Evolutionary conservation across 2,113 vertebrate genomes (phyloP).

Genomic region (Antidorcas marsupialis): DNA sequence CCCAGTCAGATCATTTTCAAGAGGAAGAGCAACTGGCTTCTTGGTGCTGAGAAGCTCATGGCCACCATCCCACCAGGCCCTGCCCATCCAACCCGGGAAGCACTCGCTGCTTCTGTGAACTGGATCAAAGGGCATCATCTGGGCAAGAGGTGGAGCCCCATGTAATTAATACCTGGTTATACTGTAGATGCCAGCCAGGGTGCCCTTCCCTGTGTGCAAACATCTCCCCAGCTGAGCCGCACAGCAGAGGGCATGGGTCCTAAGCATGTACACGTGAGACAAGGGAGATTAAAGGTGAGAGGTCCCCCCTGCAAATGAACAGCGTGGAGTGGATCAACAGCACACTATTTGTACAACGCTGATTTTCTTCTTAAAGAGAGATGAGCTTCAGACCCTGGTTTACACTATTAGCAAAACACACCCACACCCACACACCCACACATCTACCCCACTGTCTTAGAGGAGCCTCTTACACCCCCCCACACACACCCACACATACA

Average conservation of each 20-base stretch:
- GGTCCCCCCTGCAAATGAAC: not conserved
- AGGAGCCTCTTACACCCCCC: slow-evolving; percentile 45
- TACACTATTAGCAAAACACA: slow-evolving; percentile 47
- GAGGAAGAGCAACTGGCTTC: not conserved
- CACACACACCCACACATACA: not conserved
- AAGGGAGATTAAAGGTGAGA: not conserved
- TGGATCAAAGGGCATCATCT: slow-evolving; percentile 39
- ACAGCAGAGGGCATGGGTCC: not conserved
- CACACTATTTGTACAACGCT: not conserved
- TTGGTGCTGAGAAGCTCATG: not conserved
- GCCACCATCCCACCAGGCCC: not conserved
- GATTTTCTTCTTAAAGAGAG: slow-evolving; percentile 27
- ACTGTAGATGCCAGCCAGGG: not conserved
- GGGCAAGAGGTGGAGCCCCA: slow-evolving; percentile 6
- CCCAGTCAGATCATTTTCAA: not conserved
- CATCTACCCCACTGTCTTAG: slow-evolving; percentile 34
- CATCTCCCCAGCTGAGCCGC: not conserved
- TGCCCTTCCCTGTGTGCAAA: slow-evolving; percentile 2
- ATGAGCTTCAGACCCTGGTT: slow-evolving; percentile 9
- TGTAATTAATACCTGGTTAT: slow-evolving; percentile 34
- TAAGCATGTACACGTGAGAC: not conserved
- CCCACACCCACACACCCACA: too few species aligned
- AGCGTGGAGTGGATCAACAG: not conserved
- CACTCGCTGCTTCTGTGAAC: slow-evolving; percentile 23
- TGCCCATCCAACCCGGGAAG: slow-evolving; percentile 4